Percentiles rank a stretch among this genome's conserved stretches.
Conservation (phyloP, 2,113 vertebrate species). For the Leptobrachium ailaonicum region DNA sequence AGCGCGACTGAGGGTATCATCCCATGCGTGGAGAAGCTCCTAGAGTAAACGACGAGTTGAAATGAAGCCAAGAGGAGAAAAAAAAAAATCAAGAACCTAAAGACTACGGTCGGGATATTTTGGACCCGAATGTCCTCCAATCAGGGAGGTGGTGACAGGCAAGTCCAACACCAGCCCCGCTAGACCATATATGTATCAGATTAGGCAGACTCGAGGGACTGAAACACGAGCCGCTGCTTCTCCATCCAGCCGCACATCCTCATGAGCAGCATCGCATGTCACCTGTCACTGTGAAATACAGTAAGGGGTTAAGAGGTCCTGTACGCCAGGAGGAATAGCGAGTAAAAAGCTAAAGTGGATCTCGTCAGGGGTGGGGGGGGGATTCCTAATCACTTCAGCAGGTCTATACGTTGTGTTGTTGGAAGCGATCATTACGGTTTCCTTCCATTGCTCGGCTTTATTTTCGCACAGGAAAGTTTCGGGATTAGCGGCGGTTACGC, state of each 20-base stretch:
- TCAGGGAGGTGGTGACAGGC: conserved; percentile 55
- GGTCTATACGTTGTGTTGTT: too few relatives aligned
- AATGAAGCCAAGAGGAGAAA: conserved; percentile 33
- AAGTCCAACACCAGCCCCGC: conserved; percentile 54
- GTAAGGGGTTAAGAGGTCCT: conserved; percentile 46
- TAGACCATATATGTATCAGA: conserved; percentile 63
- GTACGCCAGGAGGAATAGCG: not conserved
- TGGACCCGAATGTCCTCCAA: conserved; percentile 61
- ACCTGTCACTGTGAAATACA: conserved; percentile 57
- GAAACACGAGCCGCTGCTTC: conserved; percentile 46
- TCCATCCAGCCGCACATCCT: conserved; percentile 15
- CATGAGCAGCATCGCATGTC: conserved; percentile 60
- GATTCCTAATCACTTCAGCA: too few relatives aligned
- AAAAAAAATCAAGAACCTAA: conserved; percentile 53
- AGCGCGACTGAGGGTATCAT: conserved; percentile 47
- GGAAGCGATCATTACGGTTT: too few relatives aligned
- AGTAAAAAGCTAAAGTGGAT: too few relatives aligned
- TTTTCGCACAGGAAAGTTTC: too few relatives aligned
- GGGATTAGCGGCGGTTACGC: too few relatives aligned
- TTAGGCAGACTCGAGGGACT: conserved; percentile 49
- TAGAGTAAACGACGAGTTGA: conserved; percentile 46
- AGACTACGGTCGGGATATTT: conserved; percentile 68
- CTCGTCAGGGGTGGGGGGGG: too few relatives aligned
- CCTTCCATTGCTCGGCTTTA: too few relatives aligned
- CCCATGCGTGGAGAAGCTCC: conserved; percentile 47